Conservation (phyloP, 2,113 vertebrate genomes). For the Geococcyx californianus region DNA sequence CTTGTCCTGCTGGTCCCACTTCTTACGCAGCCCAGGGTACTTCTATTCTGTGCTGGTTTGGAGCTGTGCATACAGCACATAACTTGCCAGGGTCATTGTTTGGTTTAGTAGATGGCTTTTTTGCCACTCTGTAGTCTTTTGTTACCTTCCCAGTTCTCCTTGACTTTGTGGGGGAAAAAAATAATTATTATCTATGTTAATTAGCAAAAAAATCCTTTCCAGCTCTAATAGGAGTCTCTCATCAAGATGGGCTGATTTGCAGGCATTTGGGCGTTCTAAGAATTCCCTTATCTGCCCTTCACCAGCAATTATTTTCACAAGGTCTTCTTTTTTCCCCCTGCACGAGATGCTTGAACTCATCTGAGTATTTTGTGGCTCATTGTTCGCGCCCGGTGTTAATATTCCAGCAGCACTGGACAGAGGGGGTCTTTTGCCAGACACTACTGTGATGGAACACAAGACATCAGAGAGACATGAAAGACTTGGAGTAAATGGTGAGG, state of each 20-base stretch:
- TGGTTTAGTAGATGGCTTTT: not conserved
- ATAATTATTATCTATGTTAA: not conserved
- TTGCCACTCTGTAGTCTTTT: not conserved
- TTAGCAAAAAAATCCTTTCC: not conserved
- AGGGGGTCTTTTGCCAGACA: not conserved
- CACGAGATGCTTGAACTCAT: not conserved
- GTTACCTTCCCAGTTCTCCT: not conserved
- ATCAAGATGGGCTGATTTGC: not conserved
- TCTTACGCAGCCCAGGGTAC: too few relatives aligned
- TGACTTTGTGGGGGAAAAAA: not conserved
- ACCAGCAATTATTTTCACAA: not conserved
- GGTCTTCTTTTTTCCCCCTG: not conserved
- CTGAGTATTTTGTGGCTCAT: not conserved
- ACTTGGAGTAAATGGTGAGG: not conserved
- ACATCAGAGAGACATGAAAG: not conserved
- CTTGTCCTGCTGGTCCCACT: too few relatives aligned
- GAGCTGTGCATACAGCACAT: not conserved
- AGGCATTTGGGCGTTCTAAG: not conserved
- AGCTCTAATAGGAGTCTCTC: not conserved
- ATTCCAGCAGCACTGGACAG: not conserved
- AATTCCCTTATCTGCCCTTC: not conserved
- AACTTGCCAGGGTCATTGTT: not conserved
- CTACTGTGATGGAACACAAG: not conserved
- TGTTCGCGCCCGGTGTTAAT: not conserved
- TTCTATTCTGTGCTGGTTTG: not conserved